Evolutionary conservation across 35 echinoderm and acorn worm species (phyloP).

Genomic region (Apostichopus japonicus): DNA sequence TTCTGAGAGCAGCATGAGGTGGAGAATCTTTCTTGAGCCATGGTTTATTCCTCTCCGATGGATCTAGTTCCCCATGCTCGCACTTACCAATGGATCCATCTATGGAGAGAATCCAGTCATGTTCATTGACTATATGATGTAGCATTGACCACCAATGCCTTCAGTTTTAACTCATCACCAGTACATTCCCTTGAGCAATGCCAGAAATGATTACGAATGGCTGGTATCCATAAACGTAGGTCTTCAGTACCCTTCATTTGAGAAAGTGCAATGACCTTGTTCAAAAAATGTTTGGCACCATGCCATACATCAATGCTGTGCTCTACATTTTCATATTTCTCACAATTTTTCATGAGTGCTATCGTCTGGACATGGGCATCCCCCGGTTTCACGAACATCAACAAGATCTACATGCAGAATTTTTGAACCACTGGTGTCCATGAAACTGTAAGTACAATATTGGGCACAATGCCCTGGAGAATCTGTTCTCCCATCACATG

Average conservation of each 20-base stretch:
- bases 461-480: slow-evolving; percentile 51
- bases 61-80: slow-evolving; percentile 25
- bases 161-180: slow-evolving; percentile 1
- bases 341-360: slow-evolving; percentile 23
- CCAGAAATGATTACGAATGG: slow-evolving; percentile 60
- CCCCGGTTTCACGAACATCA: not conserved
- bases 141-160: not conserved
- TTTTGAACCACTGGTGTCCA: slow-evolving; percentile 13
- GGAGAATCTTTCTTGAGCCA: not conserved
- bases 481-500: slow-evolving; percentile 50
- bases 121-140: slow-evolving; percentile 54
- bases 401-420: slow-evolving; percentile 41
- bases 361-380: slow-evolving; percentile 24
- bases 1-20: slow-evolving; percentile 17
- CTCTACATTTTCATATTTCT: slow-evolving; percentile 15
- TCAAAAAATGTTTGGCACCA: slow-evolving; percentile 48
- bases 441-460: slow-evolving; percentile 58
- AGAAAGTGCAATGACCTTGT: not conserved
- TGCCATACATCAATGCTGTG: slow-evolving; percentile 59
- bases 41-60: not conserved
- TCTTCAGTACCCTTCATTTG: slow-evolving; percentile 31
- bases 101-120: slow-evolving; percentile 43
- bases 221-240: slow-evolving; percentile 36
- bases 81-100: slow-evolving; percentile 37
- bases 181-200: not conserved